Conservation (phyloP, 2,888 invertebrate genomes). For the Dendrolimus pini region DNA sequence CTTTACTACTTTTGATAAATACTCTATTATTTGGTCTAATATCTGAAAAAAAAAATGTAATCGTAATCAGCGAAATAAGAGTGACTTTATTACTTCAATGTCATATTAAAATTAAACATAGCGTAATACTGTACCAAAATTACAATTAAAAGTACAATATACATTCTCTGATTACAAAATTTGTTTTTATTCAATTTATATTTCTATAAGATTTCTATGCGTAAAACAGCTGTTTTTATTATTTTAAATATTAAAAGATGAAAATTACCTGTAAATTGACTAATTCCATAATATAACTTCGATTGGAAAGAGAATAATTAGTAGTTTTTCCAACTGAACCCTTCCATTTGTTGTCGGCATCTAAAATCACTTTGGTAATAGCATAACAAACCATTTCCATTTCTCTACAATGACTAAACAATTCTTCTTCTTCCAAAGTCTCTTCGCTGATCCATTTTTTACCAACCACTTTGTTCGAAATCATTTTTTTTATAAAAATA, state of each 20-base stretch:
- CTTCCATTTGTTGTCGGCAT: slow-evolving; percentile 69
- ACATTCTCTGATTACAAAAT: too few relatives aligned
- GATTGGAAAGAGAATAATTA: slow-evolving; percentile 49
- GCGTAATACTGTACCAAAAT: too few relatives aligned
- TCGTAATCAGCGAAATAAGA: too few relatives aligned
- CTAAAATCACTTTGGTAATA: slow-evolving; percentile 59
- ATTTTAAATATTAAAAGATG: slow-evolving; percentile 1
- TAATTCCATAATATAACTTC: slow-evolving; percentile 65
- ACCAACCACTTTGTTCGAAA: slow-evolving; percentile 39
- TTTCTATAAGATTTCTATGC: background rate
- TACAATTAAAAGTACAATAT: too few relatives aligned
- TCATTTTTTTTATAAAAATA: slow-evolving; percentile 32
- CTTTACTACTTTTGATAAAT: slow-evolving; percentile 67
- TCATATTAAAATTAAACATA: too few relatives aligned
- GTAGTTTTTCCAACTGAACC: slow-evolving; percentile 36
- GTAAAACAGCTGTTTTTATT: slow-evolving; percentile 2
- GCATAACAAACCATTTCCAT: slow-evolving; percentile 67
- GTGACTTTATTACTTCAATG: too few relatives aligned
- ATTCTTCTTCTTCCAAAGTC: slow-evolving; percentile 59
- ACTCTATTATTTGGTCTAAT: slow-evolving; percentile 74
- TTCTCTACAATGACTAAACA: slow-evolving; percentile 69
- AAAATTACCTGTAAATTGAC: slow-evolving; percentile 67
- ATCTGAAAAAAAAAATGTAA: slow-evolving; percentile 45
- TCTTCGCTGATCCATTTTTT: slow-evolving; percentile 77
- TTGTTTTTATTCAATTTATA: too few relatives aligned